Evolutionary conservation across 1,140 invertebrate species (phyloP), one percentile per base, ranked within the genome.

Genomic region (Drosophila navojoa): DNA sequence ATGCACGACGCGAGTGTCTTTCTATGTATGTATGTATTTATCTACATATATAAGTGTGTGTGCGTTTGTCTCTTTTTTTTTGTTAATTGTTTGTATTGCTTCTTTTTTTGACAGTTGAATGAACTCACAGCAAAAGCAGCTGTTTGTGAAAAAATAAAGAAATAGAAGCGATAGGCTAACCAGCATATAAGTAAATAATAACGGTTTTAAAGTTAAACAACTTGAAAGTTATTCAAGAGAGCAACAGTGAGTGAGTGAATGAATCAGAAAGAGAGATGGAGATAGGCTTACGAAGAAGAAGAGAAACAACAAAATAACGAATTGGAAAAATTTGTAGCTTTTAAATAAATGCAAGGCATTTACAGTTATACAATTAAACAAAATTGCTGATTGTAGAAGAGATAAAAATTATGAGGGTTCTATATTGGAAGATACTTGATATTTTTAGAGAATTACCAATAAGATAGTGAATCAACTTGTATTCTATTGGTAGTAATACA

Each of bases 101-200:
- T 44, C 32, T 35, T 29, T 63, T 77, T 85, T 79, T 79, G 81
- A 74, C 81, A 84, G 81, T 84, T 84, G 81, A 84, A 84, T 79
- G 81, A 84, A 84, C 81, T 22, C 29, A 49, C 11, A 61, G 58
- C 54, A 63, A 60, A 60, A 68, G 40, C 49, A 67, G 58, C 47
- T 71, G 60, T 50, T 49, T 62, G 25, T 59, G 60, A 57, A 49
- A 40, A 58, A 79, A 74, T 54, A 77, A 68, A 57, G 60, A 68
- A 64, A 76, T 71, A 69, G 61, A 81, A 64, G 71, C 67, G 61
- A 58, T 22, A 64, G 50, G 25, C 59, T 55, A 71, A 60, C 19
- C 19, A 54, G 19, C 49, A 61, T 27, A 49, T 19, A 63, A 72
- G 42, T 66, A 60, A 60, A 57, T 50, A 58, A 29, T 45, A 55